Base-by-base conservation (phyloP, 2,888 invertebrate genomes). In the Eilema griseolum region DNA sequence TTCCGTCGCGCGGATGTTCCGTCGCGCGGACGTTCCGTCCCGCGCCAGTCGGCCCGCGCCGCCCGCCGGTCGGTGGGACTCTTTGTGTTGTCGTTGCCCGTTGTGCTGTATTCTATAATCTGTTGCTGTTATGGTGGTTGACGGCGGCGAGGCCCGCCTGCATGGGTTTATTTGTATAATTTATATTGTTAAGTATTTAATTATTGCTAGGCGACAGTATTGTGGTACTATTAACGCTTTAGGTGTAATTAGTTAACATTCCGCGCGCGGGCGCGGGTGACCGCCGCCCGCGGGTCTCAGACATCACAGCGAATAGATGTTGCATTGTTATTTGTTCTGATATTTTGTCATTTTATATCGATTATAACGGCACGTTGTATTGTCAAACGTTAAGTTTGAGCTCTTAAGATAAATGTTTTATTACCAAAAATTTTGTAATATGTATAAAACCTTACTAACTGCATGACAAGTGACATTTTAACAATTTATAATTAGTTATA, bases 201-300 rank as follows among this genome's bases (percentile, higher is more conserved):
- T 89, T 86, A 85, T 86, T 85, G 75, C 77, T 87, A 88, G 86
- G 87, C 78, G 82, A 85, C 89, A 91, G 90, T 92, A 91, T 92
- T 93, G 90, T 89, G 90, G 90, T 93, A 93, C 91, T 92, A 91
- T 91, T 91, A 88, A 82, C 82, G 87, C 84, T 91, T 88, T 93
- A 92, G 88, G 80, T 91, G 85, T 90, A 87, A 86, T 89, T 88
- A 90, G 89, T 92, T 92, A 89, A 91, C 94, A 94, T 94, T 94
- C 94, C 95, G 91, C 85, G 87, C 90, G 87, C 90, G 85, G 81
- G 86, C 82, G 77, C 79, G 78, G 28, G 62, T 33, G 33, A 33
- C 56, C 11, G 7, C 56, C 46, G 56, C 23, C 33, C 26, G 61
- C 62, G 20, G 23, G 78, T 73, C 74, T 77, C 75, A 74, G 79